Percentiles rank a stretch among this genome's conserved stretches.
phyloP scores from a whole-genome alignment of 2,113 vertebrate genomes.

The Pomatorhinus ruficollis region DNA sequence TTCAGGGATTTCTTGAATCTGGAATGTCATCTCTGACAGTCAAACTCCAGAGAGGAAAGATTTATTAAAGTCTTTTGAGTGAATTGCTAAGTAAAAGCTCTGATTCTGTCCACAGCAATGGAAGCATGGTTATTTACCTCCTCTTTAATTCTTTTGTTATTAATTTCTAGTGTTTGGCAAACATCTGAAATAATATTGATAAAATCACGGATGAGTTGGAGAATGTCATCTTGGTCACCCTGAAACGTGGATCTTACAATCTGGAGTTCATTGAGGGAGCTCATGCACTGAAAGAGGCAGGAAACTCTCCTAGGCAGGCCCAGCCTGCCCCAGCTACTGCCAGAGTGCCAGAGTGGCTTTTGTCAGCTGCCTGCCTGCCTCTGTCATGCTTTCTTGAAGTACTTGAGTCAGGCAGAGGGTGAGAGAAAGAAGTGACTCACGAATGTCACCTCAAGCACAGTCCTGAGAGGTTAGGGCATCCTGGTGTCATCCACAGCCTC shows the following conservation, averaged over 20 bases:
- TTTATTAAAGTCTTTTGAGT: background rate
- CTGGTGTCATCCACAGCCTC: background rate
- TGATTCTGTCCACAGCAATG: background rate
- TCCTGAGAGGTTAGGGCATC: background rate
- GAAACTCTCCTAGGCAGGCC: background rate
- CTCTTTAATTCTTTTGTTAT: background rate
- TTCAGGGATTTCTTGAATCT: background rate
- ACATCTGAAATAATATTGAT: background rate
- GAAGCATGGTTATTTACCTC: background rate
- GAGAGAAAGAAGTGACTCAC: background rate
- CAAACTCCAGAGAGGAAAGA: background rate
- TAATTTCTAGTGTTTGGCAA: background rate
- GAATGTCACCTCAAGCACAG: background rate
- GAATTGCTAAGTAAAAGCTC: background rate
- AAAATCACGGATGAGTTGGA: background rate
- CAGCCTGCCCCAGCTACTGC: background rate
- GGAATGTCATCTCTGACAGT: background rate
- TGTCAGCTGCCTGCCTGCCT: background rate
- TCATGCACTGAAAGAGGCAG: background rate
- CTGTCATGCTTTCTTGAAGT: background rate
- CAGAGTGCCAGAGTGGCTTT: background rate
- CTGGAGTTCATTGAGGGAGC: background rate
- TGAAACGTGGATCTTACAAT: fast-evolving
- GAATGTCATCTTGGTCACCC: background rate
- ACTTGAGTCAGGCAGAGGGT: background rate